These are phyloP conservation scores for Bettongia penicillata DNA, from an alignment of 2,113 vertebrate species.

Conservation along the genomic window DNA sequence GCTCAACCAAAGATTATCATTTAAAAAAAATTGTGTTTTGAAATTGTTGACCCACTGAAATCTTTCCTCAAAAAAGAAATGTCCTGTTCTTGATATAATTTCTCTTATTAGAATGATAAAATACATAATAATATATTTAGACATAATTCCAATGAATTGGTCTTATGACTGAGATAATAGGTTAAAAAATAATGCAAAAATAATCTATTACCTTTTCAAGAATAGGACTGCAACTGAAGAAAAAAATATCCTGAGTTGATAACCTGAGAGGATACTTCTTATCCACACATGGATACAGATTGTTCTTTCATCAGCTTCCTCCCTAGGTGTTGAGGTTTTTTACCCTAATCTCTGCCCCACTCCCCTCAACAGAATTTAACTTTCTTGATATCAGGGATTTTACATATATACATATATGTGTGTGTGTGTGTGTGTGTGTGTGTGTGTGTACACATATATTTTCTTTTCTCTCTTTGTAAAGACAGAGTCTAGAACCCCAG, in stretches of 20 bases:
- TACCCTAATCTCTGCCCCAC: not conserved
- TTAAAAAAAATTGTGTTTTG: slow-evolving; percentile 23
- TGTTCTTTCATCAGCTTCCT: not conserved
- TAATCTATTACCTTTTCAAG: not conserved
- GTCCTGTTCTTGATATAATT: slow-evolving; percentile 42
- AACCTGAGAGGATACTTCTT: not conserved
- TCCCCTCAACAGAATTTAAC: not conserved
- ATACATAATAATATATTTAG: slow-evolving; percentile 40
- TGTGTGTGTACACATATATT: not conserved
- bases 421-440: too few species aligned
- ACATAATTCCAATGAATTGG: slow-evolving; percentile 34
- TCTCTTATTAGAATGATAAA: slow-evolving; percentile 52
- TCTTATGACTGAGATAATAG: slow-evolving; percentile 31
- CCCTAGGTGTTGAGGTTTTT: not conserved
- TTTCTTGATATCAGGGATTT: not conserved
- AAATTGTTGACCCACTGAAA: slow-evolving; percentile 53
- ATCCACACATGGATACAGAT: not conserved
- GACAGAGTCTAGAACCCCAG: not conserved
- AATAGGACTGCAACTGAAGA: not conserved
- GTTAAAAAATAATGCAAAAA: slow-evolving; percentile 39
- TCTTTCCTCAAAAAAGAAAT: slow-evolving; percentile 46
- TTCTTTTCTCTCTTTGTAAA: not conserved
- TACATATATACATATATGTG: too few species aligned
- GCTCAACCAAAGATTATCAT: slow-evolving; percentile 27
- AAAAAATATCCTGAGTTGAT: not conserved